phyloP scores from a whole-genome alignment of 2,797 vertebrate species.

The Heterohyrax brucei region DNA sequence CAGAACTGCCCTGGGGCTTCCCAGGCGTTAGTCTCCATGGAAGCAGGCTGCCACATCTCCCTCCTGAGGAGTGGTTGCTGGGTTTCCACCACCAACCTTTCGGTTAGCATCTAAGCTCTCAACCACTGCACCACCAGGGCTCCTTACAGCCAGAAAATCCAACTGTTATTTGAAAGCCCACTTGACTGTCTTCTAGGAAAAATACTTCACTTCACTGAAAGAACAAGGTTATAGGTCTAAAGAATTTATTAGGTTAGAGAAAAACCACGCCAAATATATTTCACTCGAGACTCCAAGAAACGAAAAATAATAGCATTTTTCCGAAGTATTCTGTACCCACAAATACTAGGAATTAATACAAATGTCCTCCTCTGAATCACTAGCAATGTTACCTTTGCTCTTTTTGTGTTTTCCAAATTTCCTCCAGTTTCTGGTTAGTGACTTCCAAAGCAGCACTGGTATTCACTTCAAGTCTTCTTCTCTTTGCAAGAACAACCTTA shows the following conservation, averaged over 20 bases:
- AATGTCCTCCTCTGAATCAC: neutral
- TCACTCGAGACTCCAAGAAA: neutral
- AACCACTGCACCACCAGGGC: too few species aligned
- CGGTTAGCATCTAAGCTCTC: too few species aligned
- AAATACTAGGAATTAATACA: neutral
- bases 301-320: neutral
- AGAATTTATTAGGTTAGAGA: neutral
- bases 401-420: constrained; percentile 93
- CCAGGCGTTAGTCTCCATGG: too few species aligned
- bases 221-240: neutral
- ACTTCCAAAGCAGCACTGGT: constrained; percentile 94
- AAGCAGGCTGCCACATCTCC: too few species aligned
- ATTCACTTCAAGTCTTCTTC: constrained; percentile 86
- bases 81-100: too few species aligned
- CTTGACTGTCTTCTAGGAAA: neutral
- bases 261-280: neutral
- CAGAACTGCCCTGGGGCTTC: too few species aligned
- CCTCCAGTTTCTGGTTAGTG: constrained; percentile 94
- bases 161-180: neutral
- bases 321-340: neutral
- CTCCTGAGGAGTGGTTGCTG: too few species aligned
- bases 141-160: neutral
- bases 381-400: constrained; percentile 89
- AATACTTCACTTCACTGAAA: neutral
- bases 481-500: constrained; percentile 93